Evolutionary conservation across 2,888 invertebrate genomes (phyloP), one percentile per base, ranked within the genome.

Genomic region (Punctoribates punctum): DNA sequence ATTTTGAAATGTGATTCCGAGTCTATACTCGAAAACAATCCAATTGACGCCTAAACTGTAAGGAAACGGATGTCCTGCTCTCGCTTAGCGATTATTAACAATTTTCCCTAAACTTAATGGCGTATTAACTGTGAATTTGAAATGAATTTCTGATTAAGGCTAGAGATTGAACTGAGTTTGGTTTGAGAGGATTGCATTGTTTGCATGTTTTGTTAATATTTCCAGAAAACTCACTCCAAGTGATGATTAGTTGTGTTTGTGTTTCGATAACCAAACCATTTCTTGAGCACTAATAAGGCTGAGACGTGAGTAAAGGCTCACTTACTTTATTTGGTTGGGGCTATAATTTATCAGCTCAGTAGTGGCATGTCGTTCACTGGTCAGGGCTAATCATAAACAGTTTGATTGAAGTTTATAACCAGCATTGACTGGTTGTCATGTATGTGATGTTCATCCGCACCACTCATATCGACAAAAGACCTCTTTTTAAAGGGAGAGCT

Each of bases 51-150:
- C 62, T 25, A 13, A 62, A 23, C 29, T 27, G 27, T 27, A 25
- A 67, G 67, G 67, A 67, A 67, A n/a, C 67, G 67, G 67, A 67
- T 67, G 67, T 67, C 67, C 67, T 67, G 17, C 29, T 38, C 67
- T 62, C 25, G 2, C 8, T n/a, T 67, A 67, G 34, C 38, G 38
- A 29, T 67, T 67, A 67, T 67, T 38, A 62, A 62, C 25, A 6
- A 15, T 5, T 29, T 29, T 11, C 29, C 25, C 62, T 29, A 5
- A 20, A 62, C 62, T 62, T 9, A 27, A 67, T 20, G 38, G 38
- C 3, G 1, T 9, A 25, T 27, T 60, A 11, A 60, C 25, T 60
- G 9, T n/a, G n/a, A n/a, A n/a, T n/a, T n/a, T n/a, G n/a, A n/a
- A n/a, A n/a, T n/a, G n/a, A n/a, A n/a, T n/a, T n/a, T n/a, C n/a